Percentiles rank a stretch among this genome's conserved stretches.
These are phyloP conservation scores for Chrysomela aeneicollis DNA, from an alignment of 2,888 invertebrate genomes.

Conservation along the genomic window DNA sequence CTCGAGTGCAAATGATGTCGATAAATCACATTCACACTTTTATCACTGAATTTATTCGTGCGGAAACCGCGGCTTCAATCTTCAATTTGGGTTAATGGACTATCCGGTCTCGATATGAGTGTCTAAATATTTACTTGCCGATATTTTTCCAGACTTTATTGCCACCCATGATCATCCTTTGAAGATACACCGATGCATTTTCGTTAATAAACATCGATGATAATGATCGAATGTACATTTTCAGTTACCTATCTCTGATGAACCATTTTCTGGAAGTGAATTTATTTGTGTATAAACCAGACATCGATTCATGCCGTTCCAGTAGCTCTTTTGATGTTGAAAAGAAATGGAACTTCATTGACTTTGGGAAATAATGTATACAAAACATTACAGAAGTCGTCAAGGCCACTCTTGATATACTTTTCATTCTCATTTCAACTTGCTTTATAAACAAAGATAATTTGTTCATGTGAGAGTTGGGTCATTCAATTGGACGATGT, in stretches of 20 bases:
- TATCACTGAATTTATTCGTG: slow-evolving; percentile 20
- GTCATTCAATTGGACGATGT: too few species aligned
- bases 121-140: slow-evolving; percentile 22
- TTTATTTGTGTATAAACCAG: background rate
- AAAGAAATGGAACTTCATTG: too few species aligned
- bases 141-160: slow-evolving; percentile 19
- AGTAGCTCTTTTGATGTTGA: too few species aligned
- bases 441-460: too few species aligned
- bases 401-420: too few species aligned
- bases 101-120: slow-evolving; percentile 9
- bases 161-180: background rate
- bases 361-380: too few species aligned
- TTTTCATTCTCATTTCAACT: too few species aligned
- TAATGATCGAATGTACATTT: background rate
- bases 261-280: background rate
- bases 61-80: slow-evolving; percentile 7
- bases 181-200: slow-evolving; percentile 6
- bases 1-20: background rate
- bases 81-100: slow-evolving; percentile 23
- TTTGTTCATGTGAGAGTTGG: too few species aligned
- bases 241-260: background rate
- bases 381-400: too few species aligned
- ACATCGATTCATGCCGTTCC: background rate
- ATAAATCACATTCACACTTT: slow-evolving; percentile 21
- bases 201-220: slow-evolving; percentile 15